Conservation (phyloP, 1,140 invertebrate genomes). For the Orchestia grillus region DNA sequence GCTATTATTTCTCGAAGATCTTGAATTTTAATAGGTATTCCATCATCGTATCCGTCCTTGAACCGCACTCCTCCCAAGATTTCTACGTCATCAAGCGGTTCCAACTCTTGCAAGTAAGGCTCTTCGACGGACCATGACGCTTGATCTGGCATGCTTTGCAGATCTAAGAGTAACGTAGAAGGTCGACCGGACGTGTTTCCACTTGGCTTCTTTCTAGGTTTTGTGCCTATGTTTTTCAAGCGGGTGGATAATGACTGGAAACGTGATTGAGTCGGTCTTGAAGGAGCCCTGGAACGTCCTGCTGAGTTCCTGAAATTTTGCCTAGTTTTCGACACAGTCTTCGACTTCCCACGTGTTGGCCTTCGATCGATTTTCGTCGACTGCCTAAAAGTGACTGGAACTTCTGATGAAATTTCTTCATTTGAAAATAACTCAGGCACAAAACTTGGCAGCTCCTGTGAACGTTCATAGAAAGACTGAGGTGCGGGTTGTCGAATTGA, state of each 20-base stretch:
- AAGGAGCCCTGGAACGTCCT: not conserved
- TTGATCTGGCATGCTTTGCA: not conserved
- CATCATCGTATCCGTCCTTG: not conserved
- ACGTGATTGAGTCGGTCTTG: not conserved
- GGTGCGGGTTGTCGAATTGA: no score
- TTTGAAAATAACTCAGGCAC: not conserved
- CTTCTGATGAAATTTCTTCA: not conserved
- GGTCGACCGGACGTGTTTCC: not conserved
- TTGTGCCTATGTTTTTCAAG: not conserved
- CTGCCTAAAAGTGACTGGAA: not conserved
- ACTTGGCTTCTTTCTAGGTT: not conserved
- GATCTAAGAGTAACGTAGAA: not conserved
- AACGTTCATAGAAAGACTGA: not conserved
- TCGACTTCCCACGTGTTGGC: not conserved
- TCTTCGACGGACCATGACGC: not conserved
- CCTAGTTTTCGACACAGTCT: not conserved
- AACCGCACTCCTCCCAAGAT: constrained; percentile 31
- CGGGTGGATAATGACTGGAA: not conserved
- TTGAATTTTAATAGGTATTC: not conserved
- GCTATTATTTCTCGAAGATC: not conserved
- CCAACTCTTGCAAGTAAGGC: not conserved
- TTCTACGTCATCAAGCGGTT: not conserved
- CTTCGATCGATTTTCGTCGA: not conserved
- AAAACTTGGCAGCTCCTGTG: not conserved
- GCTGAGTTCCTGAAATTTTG: not conserved